Percentiles rank a stretch among this genome's conserved stretches.
phyloP scores from a whole-genome alignment of 2,113 vertebrate genomes.

The Hepsetus odoe region DNA sequence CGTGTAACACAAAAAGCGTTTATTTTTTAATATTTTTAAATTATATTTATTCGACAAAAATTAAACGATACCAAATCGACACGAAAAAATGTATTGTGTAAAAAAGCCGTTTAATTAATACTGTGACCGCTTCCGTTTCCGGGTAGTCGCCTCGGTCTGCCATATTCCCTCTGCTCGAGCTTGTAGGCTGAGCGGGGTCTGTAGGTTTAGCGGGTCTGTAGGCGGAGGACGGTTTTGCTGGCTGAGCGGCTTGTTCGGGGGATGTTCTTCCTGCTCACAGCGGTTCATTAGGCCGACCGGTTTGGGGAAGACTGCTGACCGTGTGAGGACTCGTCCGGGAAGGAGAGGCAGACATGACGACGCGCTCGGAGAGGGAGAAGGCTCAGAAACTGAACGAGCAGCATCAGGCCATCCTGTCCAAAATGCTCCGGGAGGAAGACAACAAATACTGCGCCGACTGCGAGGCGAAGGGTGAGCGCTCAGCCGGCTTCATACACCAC shows the following conservation, averaged over 20 bases:
- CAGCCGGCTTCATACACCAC: too few species aligned
- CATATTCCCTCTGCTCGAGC: constrained; percentile 54
- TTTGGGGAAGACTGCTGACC: constrained; percentile 33
- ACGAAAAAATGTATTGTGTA: too few species aligned
- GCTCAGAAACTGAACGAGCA: constrained; percentile 95
- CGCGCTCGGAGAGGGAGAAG: constrained; percentile 92
- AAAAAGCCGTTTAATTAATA: constrained; percentile 20
- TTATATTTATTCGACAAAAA: too few species aligned
- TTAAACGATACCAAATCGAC: too few species aligned
- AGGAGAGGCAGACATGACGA: constrained; percentile 79
- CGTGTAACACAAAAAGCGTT: too few species aligned
- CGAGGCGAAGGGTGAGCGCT: constrained; percentile 86
- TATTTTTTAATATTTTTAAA: too few species aligned
- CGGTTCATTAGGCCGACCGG: constrained; percentile 17
- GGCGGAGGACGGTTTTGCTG: constrained; percentile 1
- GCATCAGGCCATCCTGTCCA: constrained; percentile 91
- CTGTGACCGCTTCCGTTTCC: constrained; percentile 53
- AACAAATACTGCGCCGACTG: constrained; percentile 98
- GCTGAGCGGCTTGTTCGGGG: constrained; percentile 43
- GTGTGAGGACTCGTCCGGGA: constrained; percentile 30
- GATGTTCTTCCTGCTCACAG: constrained; percentile 41
- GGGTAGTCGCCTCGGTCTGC: constrained; percentile 52
- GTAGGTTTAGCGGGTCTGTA: too few species aligned
- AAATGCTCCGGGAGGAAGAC: constrained; percentile 89
- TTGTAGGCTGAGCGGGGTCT: too few species aligned